Evolutionary conservation across 2,888 invertebrate genomes (phyloP), one percentile per base, ranked within the genome.

Genomic region (Myopa tessellatipennis): DNA sequence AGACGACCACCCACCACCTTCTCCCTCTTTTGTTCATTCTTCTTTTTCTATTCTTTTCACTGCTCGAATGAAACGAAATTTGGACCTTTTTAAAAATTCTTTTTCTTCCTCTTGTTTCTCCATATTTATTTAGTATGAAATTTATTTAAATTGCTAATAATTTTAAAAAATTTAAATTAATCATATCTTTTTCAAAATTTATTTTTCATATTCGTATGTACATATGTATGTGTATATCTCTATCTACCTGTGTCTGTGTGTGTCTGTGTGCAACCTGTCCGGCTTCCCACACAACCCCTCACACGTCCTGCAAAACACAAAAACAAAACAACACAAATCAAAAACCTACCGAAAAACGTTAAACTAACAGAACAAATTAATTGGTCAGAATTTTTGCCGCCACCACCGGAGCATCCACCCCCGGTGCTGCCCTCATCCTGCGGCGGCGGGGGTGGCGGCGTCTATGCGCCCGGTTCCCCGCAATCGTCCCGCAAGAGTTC

Each of bases 391-490:
- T 91, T 92, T 77, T 90, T 92, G 82, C 92, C 92, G 50, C 92
- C 92, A 73, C 92, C 92, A 76, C 92, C 92, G 40, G 91, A 91
- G 83, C 91, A 92, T 86, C 92, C 92, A 45, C 92, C 92, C 34
- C 92, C 92, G 73, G 89, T 91, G 77, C 91, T 90, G 14, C 87
- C 87, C 38, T 84, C 84, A 14, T 87, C 87, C 76, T 86, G 82
- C 60, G 74, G 74, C 8, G 55, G 55, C 50, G 60, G 55, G 18
- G 82, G 82, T 78, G 82, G 86, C 72, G 84, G 74, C 63, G 84
- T 86, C 73, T 89, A 89, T 83, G 85, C 88, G 5, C 88, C 89
- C 34, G 88, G 88, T 8, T 89, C 89, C 50, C 89, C 89, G 40
- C 88, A 88, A 75, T 88, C 89, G 0, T 89, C 88, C 8, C 84